Percentiles rank a stretch among this genome's conserved stretches.
phyloP scores from a whole-genome alignment of 1,140 invertebrate genomes.

The Drosophila ercepeae region DNA sequence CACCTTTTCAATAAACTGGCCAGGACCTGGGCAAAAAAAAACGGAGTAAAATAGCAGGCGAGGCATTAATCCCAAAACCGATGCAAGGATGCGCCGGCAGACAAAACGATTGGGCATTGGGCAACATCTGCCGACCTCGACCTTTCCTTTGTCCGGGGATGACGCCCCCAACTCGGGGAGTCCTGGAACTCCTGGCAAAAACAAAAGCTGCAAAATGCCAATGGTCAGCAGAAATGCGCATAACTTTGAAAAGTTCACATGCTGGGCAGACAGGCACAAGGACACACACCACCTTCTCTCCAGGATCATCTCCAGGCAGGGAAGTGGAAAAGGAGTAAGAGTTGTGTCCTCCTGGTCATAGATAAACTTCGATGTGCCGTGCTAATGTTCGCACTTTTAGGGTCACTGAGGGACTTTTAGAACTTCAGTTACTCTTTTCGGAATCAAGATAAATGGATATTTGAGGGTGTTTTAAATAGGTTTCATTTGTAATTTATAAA shows the following conservation, averaged over 20 bases:
- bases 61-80: conserved; percentile 76
- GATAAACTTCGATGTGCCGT: conserved; percentile 57
- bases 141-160: conserved; percentile 55
- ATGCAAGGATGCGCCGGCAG: conserved; percentile 56
- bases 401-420: conserved; percentile 7
- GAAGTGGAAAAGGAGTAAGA: not conserved
- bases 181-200: conserved; percentile 38
- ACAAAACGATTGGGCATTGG: conserved; percentile 75
- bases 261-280: conserved; percentile 52
- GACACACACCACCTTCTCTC: conserved; percentile 25
- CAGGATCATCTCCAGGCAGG: not conserved
- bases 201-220: conserved; percentile 81
- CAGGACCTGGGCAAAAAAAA: conserved; percentile 40
- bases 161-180: conserved; percentile 22
- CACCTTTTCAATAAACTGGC: conserved; percentile 80
- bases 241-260: conserved; percentile 77
- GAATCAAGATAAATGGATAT: conserved; percentile 12
- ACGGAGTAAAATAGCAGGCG: conserved; percentile 21
- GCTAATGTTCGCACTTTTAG: conserved; percentile 73
- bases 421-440: conserved; percentile 29
- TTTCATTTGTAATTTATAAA: not conserved
- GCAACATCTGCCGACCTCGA: conserved; percentile 73
- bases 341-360: conserved; percentile 29
- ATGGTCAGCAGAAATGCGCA: conserved; percentile 80
- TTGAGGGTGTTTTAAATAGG: not conserved